These are phyloP conservation scores for Poicephalus gulielmi DNA, from an alignment of 2,113 vertebrate genomes.

Conservation along the genomic window DNA sequence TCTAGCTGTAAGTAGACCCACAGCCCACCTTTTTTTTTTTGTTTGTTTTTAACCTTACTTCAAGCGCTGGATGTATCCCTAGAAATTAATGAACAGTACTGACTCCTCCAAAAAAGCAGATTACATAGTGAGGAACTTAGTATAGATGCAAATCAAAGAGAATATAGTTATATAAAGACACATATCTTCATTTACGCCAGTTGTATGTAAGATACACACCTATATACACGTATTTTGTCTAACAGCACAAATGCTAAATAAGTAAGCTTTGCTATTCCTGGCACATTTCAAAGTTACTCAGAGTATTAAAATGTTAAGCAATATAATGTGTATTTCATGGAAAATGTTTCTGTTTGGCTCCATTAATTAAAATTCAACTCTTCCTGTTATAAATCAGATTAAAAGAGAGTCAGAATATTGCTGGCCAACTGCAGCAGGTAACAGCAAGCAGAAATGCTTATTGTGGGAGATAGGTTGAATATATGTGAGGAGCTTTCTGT, in stretches of 20 bases:
- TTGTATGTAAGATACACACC: neutral
- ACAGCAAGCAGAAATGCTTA: neutral
- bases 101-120: neutral
- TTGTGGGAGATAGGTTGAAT: neutral
- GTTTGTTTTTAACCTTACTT: neutral
- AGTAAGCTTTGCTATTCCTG: constrained; percentile 13
- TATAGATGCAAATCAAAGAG: neutral
- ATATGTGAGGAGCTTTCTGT: neutral
- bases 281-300: neutral
- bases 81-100: neutral
- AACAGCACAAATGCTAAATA: neutral
- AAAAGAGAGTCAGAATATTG: neutral
- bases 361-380: neutral
- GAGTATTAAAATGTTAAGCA: constrained; percentile 19
- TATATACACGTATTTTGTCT: neutral
- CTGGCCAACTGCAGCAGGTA: neutral
- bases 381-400: neutral
- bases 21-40: neutral
- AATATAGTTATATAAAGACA: neutral
- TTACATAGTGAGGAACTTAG: neutral
- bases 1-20: neutral
- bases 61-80: neutral
- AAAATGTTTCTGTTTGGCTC: neutral
- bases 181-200: neutral
- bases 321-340: neutral